Percentiles rank a stretch among this genome's conserved stretches.
Conservation (phyloP, 2,888 invertebrate genomes). For the Aleiodes alternator region DNA sequence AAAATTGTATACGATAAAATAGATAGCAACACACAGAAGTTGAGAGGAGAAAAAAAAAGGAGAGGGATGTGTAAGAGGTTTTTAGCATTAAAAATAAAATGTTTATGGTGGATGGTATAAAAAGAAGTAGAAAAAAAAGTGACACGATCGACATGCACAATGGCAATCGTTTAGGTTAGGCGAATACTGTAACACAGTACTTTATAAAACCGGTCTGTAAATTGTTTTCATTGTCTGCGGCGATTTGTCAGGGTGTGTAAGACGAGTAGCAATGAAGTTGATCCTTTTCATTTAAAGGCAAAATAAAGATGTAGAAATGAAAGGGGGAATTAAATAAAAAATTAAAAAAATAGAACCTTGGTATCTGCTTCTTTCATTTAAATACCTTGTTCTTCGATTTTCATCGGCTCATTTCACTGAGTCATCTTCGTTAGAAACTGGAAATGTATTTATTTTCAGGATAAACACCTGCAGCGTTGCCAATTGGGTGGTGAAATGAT, state of each 20-base stretch:
- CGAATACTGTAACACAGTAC: conserved; percentile 57
- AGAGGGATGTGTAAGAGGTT: conserved; percentile 28
- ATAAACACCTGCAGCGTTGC: no score
- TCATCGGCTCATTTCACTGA: not conserved
- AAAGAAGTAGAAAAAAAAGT: conserved; percentile 29
- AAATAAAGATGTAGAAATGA: not conserved
- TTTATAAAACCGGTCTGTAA: conserved; percentile 60
- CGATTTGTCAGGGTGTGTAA: conserved; percentile 74
- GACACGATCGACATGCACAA: conserved; percentile 58
- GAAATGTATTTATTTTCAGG: no score
- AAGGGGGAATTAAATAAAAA: no score
- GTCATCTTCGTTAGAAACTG: not conserved
- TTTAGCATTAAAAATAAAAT: conserved; percentile 30
- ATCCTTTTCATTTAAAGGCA: conserved; percentile 17
- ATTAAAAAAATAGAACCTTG: not conserved
- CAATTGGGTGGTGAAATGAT: no score
- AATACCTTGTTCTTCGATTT: not conserved
- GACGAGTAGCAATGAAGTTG: conserved; percentile 68
- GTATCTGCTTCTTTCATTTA: not conserved
- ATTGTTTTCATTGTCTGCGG: conserved; percentile 73
- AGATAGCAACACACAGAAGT: conserved; percentile 11
- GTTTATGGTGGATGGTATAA: no score
- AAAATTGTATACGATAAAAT: conserved; percentile 32
- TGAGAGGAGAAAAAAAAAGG: not conserved
- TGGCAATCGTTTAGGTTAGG: conserved; percentile 67